phyloP scores from a whole-genome alignment of 2,888 invertebrate genomes.

The Trisateles emortualis region DNA sequence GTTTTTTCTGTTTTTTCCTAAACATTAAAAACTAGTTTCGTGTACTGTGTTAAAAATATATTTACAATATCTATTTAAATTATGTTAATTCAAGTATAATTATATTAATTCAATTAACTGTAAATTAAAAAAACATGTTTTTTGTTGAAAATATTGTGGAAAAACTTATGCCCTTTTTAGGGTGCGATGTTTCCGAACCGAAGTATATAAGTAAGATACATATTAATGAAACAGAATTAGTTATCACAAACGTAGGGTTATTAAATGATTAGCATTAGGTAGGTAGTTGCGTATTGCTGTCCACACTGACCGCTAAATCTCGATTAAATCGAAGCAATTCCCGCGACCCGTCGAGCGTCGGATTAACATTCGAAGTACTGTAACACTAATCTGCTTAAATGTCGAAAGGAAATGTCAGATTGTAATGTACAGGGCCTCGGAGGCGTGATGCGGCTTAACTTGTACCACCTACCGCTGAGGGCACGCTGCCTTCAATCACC shows the following conservation, averaged over 20 bases:
- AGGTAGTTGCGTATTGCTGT: conserved; percentile 49
- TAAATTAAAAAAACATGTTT: too few species aligned
- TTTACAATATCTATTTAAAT: too few species aligned
- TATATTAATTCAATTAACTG: too few species aligned
- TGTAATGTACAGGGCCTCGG: conserved; percentile 80
- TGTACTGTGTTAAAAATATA: too few species aligned
- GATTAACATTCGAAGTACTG: conserved; percentile 83
- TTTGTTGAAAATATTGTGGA: too few species aligned
- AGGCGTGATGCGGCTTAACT: conserved; percentile 76
- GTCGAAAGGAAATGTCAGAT: conserved; percentile 87
- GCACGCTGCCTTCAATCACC: conserved; percentile 57
- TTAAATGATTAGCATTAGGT: conserved; percentile 37
- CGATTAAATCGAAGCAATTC: conserved; percentile 81
- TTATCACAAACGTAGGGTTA: conserved; percentile 21
- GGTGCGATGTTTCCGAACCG: too few species aligned
- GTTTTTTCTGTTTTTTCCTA: too few species aligned
- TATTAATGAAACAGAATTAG: too few species aligned
- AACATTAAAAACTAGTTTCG: too few species aligned
- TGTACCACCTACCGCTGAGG: conserved; percentile 72
- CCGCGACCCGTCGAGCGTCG: conserved; percentile 82
- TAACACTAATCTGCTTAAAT: conserved; percentile 86
- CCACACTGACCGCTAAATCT: conserved; percentile 74
- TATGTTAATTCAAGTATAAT: too few species aligned
- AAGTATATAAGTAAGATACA: too few species aligned
- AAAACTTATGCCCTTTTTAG: too few species aligned